These are phyloP conservation scores for Gobio gobio DNA, from an alignment of 2,113 vertebrate genomes.

Conservation along the genomic window DNA sequence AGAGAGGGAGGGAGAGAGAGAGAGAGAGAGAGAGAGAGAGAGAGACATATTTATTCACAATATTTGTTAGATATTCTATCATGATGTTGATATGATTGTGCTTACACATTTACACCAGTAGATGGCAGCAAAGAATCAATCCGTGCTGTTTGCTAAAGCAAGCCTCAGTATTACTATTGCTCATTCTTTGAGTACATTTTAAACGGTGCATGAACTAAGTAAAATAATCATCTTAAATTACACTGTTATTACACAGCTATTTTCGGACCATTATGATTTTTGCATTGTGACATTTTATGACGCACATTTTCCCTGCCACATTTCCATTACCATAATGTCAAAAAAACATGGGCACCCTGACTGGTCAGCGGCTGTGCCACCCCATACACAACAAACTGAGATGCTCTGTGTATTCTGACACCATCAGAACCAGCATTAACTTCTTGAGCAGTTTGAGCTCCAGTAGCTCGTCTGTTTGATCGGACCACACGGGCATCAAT, in stretches of 20 bases:
- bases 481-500: too few relatives aligned
- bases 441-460: too few relatives aligned
- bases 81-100: not conserved
- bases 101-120: slow-evolving; percentile 57
- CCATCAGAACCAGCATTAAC: too few relatives aligned
- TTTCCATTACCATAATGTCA: not conserved
- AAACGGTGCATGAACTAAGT: not conserved
- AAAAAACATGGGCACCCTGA: not conserved
- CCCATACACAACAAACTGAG: too few relatives aligned
- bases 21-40: slow-evolving; percentile 36
- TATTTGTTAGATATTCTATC: not conserved
- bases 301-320: not conserved
- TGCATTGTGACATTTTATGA: slow-evolving; percentile 1
- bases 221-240: not conserved
- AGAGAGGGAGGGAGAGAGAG: slow-evolving; percentile 53
- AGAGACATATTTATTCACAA: not conserved
- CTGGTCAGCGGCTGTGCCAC: too few relatives aligned
- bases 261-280: not conserved
- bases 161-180: not conserved
- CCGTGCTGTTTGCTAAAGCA: not conserved
- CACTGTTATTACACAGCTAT: not conserved
- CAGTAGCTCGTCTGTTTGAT: too few relatives aligned
- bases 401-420: too few relatives aligned
- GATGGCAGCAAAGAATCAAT: slow-evolving; percentile 56
- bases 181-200: not conserved